phyloP scores from a whole-genome alignment of 2,888 invertebrate genomes.

The Euplexia lucipara region DNA sequence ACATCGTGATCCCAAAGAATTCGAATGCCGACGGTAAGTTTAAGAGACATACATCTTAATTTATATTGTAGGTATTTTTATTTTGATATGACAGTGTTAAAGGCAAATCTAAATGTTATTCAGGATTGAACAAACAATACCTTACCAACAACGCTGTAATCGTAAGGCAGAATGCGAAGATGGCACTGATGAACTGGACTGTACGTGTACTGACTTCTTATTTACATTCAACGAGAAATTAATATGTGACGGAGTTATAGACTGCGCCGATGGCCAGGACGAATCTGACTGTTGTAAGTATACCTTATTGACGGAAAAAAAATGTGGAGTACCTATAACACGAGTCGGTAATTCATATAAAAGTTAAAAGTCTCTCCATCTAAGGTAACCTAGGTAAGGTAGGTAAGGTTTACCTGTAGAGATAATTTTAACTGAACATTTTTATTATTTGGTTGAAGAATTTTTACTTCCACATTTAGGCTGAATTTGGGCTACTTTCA shows the following conservation, averaged over 20 bases:
- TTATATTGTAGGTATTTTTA: too few species aligned
- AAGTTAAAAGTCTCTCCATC: neutral
- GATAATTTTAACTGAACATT: too few species aligned
- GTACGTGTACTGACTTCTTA: conserved; percentile 94
- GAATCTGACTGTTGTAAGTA: conserved; percentile 93
- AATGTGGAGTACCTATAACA: too few species aligned
- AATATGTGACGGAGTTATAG: conserved; percentile 94
- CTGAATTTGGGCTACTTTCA: too few species aligned
- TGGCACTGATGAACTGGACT: conserved; percentile 94
- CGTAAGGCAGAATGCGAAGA: conserved; percentile 95
- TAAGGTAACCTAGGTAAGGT: too few species aligned
- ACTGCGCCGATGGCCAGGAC: conserved; percentile 94
- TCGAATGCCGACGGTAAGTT: conserved; percentile 85
- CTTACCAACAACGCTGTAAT: conserved; percentile 92
- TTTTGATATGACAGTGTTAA: neutral
- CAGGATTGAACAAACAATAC: conserved; percentile 93
- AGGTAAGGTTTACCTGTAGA: too few species aligned
- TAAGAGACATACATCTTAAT: too few species aligned
- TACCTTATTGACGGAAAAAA: neutral
- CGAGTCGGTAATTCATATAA: too few species aligned
- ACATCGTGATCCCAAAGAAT: conserved; percentile 77
- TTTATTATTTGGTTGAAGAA: too few species aligned
- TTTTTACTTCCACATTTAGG: too few species aligned
- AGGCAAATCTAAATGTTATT: conserved; percentile 47
- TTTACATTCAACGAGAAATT: conserved; percentile 86